Base-by-base conservation (phyloP, 2,113 vertebrate species). In the Excalfactoria chinensis region DNA sequence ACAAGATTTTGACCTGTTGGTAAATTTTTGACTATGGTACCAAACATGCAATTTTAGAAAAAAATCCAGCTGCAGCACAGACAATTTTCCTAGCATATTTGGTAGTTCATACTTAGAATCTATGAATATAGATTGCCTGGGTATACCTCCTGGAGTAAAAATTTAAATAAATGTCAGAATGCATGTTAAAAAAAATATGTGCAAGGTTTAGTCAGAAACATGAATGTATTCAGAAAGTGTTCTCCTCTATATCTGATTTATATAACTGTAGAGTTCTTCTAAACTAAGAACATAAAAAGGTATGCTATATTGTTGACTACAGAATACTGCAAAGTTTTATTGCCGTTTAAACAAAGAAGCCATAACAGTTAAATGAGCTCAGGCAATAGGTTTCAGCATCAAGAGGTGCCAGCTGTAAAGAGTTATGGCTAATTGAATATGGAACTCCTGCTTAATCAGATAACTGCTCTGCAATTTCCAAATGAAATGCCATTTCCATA, bases 401-500 rank as follows among this genome's bases (percentile, higher is more conserved):
- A 98, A 97, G 97, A 98, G 97, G 97, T 98, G 97, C 97, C 98
- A 98, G 98, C 97, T 98, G 97, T 98, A 98, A 98, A 98, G 98
- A 98, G 97, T 98, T 98, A 98, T 98, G 92, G 97, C 97, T 98
- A 98, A 98, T 98, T 98, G 98, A 98, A 98, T 98, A 98, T 98
- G 98, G 98, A 98, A 97, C 97, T 98, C 97, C 97, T 95, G 97
- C 97, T 98, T 98, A 98, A 98, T 98, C 98, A 98, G 98, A 98
- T 98, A 98, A 98, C 98, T 97, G 98, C 95, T 97, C 96, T 97
- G 97, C 98, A 97, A 97, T 97, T 97, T 98, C 96, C 98, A 98
- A 98, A 98, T 97, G 97, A 98, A 98, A 98, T 98, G 97, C 94
- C 96, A 98, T 98, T 98, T 98, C 98, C 97, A 98, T 97, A 97